phyloP scores from a whole-genome alignment of 2,113 vertebrate species.

The Siniperca chuatsi region DNA sequence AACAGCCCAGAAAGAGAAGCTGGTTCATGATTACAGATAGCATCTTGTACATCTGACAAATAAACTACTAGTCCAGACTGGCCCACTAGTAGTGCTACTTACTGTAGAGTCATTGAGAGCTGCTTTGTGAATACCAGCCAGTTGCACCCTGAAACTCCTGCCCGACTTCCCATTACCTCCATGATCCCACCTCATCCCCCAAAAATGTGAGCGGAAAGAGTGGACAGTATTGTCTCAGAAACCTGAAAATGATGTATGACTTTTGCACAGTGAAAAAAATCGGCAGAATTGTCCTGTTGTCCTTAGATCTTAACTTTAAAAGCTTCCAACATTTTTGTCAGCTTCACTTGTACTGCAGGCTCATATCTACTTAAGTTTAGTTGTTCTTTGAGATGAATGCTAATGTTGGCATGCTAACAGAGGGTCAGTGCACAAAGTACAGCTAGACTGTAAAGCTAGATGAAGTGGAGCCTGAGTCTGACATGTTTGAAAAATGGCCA shows the following conservation, averaged over 20 bases:
- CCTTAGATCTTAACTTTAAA: background rate
- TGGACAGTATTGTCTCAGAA: slow-evolving; percentile 55
- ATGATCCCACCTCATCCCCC: background rate
- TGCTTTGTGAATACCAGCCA: slow-evolving; percentile 77
- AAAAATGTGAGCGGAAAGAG: background rate
- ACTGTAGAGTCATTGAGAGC: slow-evolving; percentile 53
- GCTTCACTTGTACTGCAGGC: background rate
- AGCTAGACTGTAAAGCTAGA: background rate
- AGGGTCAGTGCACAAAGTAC: background rate
- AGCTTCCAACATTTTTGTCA: background rate
- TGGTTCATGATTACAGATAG: background rate
- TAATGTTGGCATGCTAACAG: background rate
- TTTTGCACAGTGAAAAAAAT: background rate
- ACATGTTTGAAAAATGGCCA: too few relatives aligned
- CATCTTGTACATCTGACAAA: slow-evolving; percentile 3
- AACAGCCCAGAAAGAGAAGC: background rate
- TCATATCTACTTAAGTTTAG: background rate
- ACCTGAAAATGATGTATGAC: background rate
- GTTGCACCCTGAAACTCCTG: slow-evolving; percentile 22
- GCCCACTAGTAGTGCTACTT: slow-evolving; percentile 6
- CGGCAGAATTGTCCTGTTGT: background rate
- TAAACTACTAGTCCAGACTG: slow-evolving; percentile 11
- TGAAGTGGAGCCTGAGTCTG: background rate
- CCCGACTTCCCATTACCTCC: background rate
- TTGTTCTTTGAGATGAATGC: slow-evolving; percentile 3